These are phyloP conservation scores for Aphodius sticticus DNA, from an alignment of 2,888 invertebrate genomes.

Conservation along the genomic window DNA sequence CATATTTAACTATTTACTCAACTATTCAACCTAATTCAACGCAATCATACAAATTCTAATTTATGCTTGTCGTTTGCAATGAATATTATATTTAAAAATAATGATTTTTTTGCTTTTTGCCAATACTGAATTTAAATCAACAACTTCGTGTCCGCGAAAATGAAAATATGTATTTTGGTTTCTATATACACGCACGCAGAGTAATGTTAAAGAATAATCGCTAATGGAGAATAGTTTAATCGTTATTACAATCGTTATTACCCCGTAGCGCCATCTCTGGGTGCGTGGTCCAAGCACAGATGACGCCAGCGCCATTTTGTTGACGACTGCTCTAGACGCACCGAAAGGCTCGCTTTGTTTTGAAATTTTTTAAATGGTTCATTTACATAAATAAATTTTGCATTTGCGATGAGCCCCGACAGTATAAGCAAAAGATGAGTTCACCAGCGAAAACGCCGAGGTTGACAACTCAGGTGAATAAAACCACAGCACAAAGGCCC, in stretches of 20 bases:
- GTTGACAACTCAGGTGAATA: background rate
- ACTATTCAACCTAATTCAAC: too few species aligned
- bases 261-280: constrained; percentile 27
- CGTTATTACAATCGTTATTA: too few species aligned
- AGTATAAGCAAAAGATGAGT: constrained; percentile 11
- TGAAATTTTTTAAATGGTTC: constrained; percentile 34
- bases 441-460: constrained; percentile 11
- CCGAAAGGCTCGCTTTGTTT: constrained; percentile 33
- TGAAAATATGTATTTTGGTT: too few species aligned
- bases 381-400: constrained; percentile 26
- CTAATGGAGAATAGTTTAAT: too few species aligned
- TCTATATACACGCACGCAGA: too few species aligned
- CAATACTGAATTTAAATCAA: too few species aligned
- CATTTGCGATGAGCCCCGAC: background rate
- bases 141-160: too few species aligned
- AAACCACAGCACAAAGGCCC: background rate
- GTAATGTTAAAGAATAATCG: constrained; percentile 12
- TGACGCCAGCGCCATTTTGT: constrained; percentile 40
- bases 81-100: too few species aligned
- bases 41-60: too few species aligned
- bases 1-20: too few species aligned
- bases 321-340: constrained; percentile 23
- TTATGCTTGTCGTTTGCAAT: too few species aligned
- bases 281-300: constrained; percentile 18
- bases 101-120: too few species aligned